Conservation (phyloP, 2,797 vertebrate species). For the Potorous gilbertii region DNA sequence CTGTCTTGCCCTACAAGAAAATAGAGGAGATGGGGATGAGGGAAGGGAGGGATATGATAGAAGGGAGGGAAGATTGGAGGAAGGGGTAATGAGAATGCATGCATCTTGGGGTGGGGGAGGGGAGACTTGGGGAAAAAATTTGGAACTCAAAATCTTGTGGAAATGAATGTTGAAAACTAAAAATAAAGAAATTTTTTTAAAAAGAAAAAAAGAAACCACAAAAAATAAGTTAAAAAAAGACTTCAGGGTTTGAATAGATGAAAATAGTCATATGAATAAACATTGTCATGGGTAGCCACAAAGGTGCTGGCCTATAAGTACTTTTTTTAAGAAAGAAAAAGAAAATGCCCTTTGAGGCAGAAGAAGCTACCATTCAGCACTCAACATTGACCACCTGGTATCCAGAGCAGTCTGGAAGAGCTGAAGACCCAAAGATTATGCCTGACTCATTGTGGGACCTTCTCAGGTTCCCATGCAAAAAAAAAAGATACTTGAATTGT, state of each 20-base stretch:
- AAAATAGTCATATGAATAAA: background rate
- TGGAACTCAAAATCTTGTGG: too few relatives aligned
- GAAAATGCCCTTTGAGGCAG: background rate
- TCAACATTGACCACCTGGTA: background rate
- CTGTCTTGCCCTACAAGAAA: too few relatives aligned
- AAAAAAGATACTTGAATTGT: background rate
- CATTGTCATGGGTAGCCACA: background rate
- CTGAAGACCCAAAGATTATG: background rate
- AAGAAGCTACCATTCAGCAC: background rate
- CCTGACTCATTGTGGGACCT: background rate
- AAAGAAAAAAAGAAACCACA: too few relatives aligned
- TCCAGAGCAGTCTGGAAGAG: background rate
- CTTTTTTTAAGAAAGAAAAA: background rate
- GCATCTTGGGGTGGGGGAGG: too few relatives aligned
- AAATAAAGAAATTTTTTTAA: too few relatives aligned
- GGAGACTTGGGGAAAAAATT: too few relatives aligned
- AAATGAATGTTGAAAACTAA: too few relatives aligned
- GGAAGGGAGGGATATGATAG: too few relatives aligned
- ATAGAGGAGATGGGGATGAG: too few relatives aligned
- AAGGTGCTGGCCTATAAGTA: background rate
- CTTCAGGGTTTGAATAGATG: background rate
- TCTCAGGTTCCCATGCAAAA: background rate
- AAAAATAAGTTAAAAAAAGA: background rate
- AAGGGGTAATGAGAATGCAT: too few relatives aligned
- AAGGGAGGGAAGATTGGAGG: too few relatives aligned